Conservation (phyloP, 2,888 invertebrate genomes). For the Nephrotoma flavescens region DNA sequence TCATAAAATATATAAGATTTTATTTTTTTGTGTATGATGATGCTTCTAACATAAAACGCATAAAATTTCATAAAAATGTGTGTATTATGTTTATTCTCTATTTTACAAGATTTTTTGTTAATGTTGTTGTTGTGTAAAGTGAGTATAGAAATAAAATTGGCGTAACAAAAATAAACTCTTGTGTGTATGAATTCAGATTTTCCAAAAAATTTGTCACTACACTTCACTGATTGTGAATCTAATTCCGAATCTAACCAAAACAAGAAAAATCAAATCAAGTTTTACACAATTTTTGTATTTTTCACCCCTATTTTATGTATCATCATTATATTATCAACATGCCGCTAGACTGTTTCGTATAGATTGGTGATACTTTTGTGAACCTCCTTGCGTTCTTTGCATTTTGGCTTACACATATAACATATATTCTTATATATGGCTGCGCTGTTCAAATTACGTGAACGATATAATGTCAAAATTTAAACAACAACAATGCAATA, state of each 20-base stretch:
- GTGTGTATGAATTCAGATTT: not conserved
- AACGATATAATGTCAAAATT: not conserved
- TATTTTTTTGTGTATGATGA: not conserved
- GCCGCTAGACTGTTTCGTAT: not conserved
- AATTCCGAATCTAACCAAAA: not conserved
- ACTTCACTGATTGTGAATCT: not conserved
- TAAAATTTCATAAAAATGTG: not conserved
- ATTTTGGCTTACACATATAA: not conserved
- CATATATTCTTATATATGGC: not conserved
- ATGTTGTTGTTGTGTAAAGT: not conserved
- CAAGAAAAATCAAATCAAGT: not conserved
- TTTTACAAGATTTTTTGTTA: not conserved
- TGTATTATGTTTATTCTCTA: not conserved
- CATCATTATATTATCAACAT: not conserved
- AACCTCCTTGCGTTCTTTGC: not conserved
- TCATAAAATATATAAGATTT: not conserved
- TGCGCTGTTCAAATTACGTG: not conserved
- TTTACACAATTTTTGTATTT: not conserved
- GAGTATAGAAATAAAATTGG: not conserved
- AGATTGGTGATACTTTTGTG: not conserved
- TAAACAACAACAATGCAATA: not conserved
- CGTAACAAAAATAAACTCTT: not conserved
- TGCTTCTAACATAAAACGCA: not conserved
- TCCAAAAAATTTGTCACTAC: constrained; percentile 3
- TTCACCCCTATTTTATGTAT: not conserved